These are phyloP conservation scores for Bufo gargarizans DNA, from an alignment of 2,113 vertebrate species.

Conservation along the genomic window DNA sequence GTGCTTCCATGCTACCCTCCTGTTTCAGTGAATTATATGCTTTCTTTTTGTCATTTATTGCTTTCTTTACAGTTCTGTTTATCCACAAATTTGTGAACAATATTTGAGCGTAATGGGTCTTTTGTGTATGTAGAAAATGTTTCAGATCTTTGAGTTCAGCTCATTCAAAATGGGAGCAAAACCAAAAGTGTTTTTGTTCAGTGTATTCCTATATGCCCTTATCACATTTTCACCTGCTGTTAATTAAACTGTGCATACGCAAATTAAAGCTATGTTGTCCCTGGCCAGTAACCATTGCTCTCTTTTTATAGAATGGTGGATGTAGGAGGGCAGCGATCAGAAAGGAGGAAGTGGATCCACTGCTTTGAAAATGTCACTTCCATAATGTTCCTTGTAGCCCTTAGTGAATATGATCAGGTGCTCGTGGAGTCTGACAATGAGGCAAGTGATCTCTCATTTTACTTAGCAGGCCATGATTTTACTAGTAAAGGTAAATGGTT, in stretches of 20 bases:
- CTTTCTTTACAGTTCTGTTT: no score
- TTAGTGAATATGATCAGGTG: slow-evolving; percentile 97
- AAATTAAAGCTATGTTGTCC: not conserved
- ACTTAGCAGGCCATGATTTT: not conserved
- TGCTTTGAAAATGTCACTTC: slow-evolving; percentile 98
- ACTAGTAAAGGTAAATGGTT: no score
- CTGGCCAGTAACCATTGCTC: not conserved
- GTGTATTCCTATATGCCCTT: no score
- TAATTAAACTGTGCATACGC: not conserved
- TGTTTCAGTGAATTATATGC: no score
- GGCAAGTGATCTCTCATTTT: slow-evolving; percentile 72
- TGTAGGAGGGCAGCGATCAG: slow-evolving; percentile 94
- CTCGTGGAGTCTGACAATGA: slow-evolving; percentile 96
- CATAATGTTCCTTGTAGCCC: slow-evolving; percentile 96
- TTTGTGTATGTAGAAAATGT: no score
- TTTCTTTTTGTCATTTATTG: no score
- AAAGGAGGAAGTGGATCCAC: slow-evolving; percentile 98
- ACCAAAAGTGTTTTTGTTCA: no score
- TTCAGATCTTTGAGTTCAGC: no score
- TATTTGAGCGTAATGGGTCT: no score
- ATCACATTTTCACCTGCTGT: not conserved
- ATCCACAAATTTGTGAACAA: no score
- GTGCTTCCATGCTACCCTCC: no score
- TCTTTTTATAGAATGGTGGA: slow-evolving; percentile 90
- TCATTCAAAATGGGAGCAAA: no score